Evolutionary conservation across 2,888 invertebrate genomes (phyloP).

Genomic region (Lasioglossum morio): DNA sequence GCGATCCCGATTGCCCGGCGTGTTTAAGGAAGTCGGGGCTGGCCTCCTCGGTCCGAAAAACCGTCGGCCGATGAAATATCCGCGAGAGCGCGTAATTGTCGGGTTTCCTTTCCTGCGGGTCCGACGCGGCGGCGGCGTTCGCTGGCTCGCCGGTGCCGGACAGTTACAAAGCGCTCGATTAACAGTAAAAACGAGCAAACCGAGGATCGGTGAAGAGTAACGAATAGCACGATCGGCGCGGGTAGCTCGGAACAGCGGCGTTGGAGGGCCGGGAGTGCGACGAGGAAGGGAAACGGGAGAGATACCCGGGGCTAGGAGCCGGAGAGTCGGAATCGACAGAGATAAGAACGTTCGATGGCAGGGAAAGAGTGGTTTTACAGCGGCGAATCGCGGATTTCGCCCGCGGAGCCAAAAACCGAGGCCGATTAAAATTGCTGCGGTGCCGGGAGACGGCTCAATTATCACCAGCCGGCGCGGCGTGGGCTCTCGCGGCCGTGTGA

Average conservation of each 20-base stretch:
- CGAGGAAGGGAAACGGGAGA: background rate
- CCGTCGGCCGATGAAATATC: slow-evolving; percentile 18
- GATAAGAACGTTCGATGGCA: slow-evolving; percentile 3
- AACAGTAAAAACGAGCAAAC: slow-evolving; percentile 57
- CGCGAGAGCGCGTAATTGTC: slow-evolving; percentile 45
- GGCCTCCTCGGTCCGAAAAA: slow-evolving; percentile 1
- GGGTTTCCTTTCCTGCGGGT: slow-evolving; percentile 22
- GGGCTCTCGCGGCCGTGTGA: background rate
- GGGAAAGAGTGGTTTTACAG: slow-evolving; percentile 29
- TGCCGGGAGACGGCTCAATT: slow-evolving; percentile 77
- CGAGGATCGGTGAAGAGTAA: slow-evolving; percentile 29
- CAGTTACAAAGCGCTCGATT: slow-evolving; percentile 60
- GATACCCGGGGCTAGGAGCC: slow-evolving; percentile 33
- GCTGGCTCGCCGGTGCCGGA: slow-evolving; percentile 25
- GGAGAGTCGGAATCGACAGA: slow-evolving; percentile 15
- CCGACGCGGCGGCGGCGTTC: background rate
- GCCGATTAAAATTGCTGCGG: slow-evolving; percentile 65
- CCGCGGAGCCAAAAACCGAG: slow-evolving; percentile 59
- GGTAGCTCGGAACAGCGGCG: background rate
- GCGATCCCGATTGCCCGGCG: background rate
- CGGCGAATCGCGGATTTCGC: slow-evolving; percentile 47
- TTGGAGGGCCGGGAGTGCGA: background rate
- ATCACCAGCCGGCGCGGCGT: slow-evolving; percentile 55
- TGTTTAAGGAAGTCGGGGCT: background rate
- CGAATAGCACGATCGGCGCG: slow-evolving; percentile 34